Evolutionary conservation across 2,113 vertebrate genomes (phyloP), one percentile per base, ranked within the genome.

Genomic region (Orthonyx spaldingii): DNA sequence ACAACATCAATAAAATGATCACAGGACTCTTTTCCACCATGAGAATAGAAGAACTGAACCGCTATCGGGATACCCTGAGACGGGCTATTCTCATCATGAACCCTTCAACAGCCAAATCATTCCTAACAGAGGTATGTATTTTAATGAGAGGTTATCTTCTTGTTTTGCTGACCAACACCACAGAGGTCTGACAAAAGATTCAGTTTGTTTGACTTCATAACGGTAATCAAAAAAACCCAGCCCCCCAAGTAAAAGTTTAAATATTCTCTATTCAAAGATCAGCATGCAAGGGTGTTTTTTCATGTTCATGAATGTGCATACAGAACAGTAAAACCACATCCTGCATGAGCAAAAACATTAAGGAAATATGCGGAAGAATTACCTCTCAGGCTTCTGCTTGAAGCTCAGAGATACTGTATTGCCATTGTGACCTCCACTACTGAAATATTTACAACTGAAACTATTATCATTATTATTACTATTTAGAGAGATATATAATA

Each of bases 1-100:
- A 98, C 89, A 99, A 99, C 91, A 99, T 99, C 96, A 99, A 99
- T 97, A 99, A 99, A 98, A 99, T 99, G 99, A 99, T 99, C 97
- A 99, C 99, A 0, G 98, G 99, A 49, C 98, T 99, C 96, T 99
- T 99, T 97, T 98, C 99, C 65, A 99, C 98, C 26, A 98, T 99
- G 99, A 97, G 99, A 20, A 99, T 99, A 96, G 99, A 99, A 87
- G 99, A 99, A 96, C 96, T 99, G 94, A 99, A 99, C 94, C 99
- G 99, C 85, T 99, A 99, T 95, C 97, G 99, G 85, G 99, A 99
- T 77, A 99, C 99, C 22, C 97, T 99, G 61, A 98, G 99, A 71
- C 95, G 99, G 69, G 99, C 99, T 11, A 98, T 99, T 89, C 98
- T 99, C 53, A 98, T 99, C 87, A 99, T 99, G 99, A 99, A 99